Evolutionary conservation across 35 echinoderm and acorn worm genomes (phyloP).

Genomic region (Apostichopus japonicus): DNA sequence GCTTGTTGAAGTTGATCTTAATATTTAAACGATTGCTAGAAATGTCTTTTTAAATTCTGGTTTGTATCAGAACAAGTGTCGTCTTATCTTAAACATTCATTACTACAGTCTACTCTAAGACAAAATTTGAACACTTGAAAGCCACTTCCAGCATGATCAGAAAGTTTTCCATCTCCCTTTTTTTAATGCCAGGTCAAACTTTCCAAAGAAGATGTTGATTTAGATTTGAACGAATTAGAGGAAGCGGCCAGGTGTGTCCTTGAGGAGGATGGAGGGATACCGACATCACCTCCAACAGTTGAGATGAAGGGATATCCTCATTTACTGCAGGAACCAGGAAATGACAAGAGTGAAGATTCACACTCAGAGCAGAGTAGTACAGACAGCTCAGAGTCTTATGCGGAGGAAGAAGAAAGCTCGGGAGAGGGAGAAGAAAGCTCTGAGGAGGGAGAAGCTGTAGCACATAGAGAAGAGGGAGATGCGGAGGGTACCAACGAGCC

Average conservation of each 20-base stretch:
- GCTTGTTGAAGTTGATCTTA: no score
- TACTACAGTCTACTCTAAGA: no score
- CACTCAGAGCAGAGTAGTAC: neutral
- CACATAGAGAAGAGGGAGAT: neutral
- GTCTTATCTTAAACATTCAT: no score
- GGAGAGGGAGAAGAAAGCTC: neutral
- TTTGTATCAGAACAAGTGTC: no score
- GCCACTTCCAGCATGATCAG: no score
- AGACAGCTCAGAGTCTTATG: neutral
- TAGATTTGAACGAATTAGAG: constrained; percentile 76
- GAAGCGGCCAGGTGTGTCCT: constrained; percentile 57
- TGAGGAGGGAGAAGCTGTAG: neutral
- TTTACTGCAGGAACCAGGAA: neutral
- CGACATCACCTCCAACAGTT: neutral
- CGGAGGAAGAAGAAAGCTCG: neutral
- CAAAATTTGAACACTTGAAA: no score
- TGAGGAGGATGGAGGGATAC: constrained; percentile 43
- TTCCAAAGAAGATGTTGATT: constrained; percentile 55
- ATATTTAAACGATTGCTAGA: no score
- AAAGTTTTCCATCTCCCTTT: neutral
- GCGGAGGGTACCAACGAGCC: no score
- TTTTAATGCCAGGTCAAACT: constrained; percentile 58
- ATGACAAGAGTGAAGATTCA: neutral
- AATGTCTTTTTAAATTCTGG: no score
- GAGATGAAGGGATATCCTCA: neutral